Conservation (phyloP, 2,113 vertebrate genomes). For the Cyprinodon brontotheroides region DNA sequence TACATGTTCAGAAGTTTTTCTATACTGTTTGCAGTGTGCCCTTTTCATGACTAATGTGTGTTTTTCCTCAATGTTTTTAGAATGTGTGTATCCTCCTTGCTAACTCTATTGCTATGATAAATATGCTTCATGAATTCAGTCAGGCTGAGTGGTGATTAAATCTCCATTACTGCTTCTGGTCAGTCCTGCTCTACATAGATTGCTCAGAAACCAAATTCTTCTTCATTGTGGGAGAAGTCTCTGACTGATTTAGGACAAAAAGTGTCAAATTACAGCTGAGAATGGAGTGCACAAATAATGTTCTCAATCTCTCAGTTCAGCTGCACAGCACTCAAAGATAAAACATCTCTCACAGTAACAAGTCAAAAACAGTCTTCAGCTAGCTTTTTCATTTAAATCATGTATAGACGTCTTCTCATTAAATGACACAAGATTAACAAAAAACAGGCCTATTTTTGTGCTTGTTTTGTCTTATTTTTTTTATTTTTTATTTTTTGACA, state of each 20-base stretch:
- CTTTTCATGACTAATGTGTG: background rate
- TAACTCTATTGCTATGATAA: constrained; percentile 72
- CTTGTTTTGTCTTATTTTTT: background rate
- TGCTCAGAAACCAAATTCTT: constrained; percentile 67
- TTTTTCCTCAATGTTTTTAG: constrained; percentile 6
- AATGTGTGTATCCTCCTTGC: constrained; percentile 9
- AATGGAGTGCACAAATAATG: constrained; percentile 33
- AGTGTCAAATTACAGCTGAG: constrained; percentile 50
- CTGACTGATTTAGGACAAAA: constrained; percentile 70
- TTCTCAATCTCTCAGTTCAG: constrained; percentile 39
- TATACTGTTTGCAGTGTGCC: background rate
- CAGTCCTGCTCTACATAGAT: constrained; percentile 66
- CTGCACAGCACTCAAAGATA: constrained; percentile 9
- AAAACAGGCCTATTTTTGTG: background rate
- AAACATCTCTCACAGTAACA: constrained; percentile 6
- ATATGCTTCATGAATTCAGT: constrained; percentile 67
- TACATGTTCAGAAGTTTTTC: constrained; percentile 17
- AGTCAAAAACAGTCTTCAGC: background rate
- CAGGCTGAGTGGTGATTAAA: constrained; percentile 76
- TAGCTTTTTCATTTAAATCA: background rate
- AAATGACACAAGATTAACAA: background rate
- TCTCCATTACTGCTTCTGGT: constrained; percentile 76
- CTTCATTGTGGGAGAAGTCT: constrained; percentile 63
- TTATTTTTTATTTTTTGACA: background rate
- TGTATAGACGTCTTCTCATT: background rate